phyloP scores from a whole-genome alignment of 2,797 vertebrate genomes.

The Gephyroberyx darwinii region DNA sequence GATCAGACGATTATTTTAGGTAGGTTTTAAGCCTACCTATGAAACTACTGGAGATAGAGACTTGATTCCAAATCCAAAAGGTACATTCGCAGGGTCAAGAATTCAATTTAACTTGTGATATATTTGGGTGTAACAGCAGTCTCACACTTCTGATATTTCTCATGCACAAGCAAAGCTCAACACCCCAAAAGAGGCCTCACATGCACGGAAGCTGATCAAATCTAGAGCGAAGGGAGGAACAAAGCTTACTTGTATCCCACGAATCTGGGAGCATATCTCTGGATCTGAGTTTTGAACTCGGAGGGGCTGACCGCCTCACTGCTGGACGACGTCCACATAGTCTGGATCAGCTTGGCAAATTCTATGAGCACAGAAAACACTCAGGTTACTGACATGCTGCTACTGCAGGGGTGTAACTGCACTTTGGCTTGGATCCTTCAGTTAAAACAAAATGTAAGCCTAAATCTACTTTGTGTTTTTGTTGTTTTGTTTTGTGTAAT shows the following conservation, averaged over 20 bases:
- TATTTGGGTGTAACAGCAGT: not conserved
- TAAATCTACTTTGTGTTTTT: too few species aligned
- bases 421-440: too few species aligned
- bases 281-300: constrained; percentile 98
- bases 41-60: too few species aligned
- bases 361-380: constrained; percentile 76
- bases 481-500: not conserved
- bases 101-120: too few species aligned
- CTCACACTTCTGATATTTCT: not conserved
- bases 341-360: constrained; percentile 96
- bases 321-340: constrained; percentile 92
- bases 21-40: too few species aligned
- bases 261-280: constrained; percentile 97
- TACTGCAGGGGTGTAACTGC: too few species aligned
- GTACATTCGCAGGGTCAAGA: too few species aligned
- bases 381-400: constrained; percentile 4
- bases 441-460: too few species aligned
- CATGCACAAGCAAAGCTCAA: not conserved
- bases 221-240: not conserved
- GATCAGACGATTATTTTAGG: too few species aligned
- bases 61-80: too few species aligned
- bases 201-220: not conserved
- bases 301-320: constrained; percentile 94
- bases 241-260: constrained; percentile 94
- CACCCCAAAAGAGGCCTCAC: not conserved